Conservation (phyloP, 2,113 vertebrate species). For the Barbus barbus region DNA sequence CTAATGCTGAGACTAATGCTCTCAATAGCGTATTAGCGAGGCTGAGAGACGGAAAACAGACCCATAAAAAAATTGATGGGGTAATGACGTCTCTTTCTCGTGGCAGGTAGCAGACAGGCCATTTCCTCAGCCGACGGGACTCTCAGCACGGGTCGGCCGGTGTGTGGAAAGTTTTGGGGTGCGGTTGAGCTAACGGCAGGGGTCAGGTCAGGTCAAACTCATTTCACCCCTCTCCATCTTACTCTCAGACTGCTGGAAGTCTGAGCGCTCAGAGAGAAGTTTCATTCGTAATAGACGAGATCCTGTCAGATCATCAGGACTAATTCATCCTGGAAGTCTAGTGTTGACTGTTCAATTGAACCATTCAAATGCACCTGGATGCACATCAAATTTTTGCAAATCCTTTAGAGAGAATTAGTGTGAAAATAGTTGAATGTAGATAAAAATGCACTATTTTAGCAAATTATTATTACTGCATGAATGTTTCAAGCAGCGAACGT, state of each 20-base stretch:
- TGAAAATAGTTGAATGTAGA: too few relatives aligned
- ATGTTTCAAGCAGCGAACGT: too few relatives aligned
- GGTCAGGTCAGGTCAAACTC: conserved; percentile 30
- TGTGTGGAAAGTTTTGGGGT: too few relatives aligned
- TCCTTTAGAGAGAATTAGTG: too few relatives aligned
- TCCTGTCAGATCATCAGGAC: background rate
- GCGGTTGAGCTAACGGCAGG: background rate
- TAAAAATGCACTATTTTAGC: too few relatives aligned
- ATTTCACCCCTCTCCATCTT: conserved; percentile 16
- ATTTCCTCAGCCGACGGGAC: conserved; percentile 1
- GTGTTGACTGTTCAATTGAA: background rate
- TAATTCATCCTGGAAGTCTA: background rate
- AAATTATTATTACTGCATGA: too few relatives aligned
- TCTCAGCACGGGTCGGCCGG: too few relatives aligned
- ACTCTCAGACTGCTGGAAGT: background rate
- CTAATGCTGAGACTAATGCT: conserved; percentile 69
- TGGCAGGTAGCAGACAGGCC: conserved; percentile 17
- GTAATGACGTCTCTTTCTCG: conserved; percentile 31
- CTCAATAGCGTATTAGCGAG: conserved; percentile 26
- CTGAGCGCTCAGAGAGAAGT: background rate
- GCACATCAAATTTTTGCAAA: too few relatives aligned
- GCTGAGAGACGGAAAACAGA: conserved; percentile 38
- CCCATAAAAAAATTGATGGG: conserved; percentile 33
- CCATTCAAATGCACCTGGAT: too few relatives aligned
- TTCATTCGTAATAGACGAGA: background rate